These are phyloP conservation scores for Chouioia cunea DNA, from an alignment of 2,888 invertebrate species.

Conservation along the genomic window DNA sequence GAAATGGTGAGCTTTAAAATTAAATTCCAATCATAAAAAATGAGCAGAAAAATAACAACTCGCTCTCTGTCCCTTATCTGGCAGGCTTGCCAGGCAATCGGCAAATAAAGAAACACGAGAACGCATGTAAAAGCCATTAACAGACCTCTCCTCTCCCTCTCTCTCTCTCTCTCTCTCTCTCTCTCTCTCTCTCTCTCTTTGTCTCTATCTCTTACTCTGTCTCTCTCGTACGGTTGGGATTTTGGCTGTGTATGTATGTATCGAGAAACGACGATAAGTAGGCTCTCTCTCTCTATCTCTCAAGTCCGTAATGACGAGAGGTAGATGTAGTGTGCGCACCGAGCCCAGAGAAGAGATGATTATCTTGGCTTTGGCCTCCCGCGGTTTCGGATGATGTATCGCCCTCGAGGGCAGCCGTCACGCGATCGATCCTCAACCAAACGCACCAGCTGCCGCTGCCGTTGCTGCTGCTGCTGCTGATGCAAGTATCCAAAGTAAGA, in stretches of 20 bases:
- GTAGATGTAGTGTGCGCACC: conserved; percentile 27
- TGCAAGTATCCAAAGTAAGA: too few relatives aligned
- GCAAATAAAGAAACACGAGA: conserved; percentile 9
- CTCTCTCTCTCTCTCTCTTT: background rate
- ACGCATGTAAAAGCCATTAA: conserved; percentile 47
- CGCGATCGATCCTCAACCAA: conserved; percentile 41
- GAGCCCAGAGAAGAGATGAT: conserved; percentile 57
- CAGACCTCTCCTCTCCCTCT: conserved; percentile 6
- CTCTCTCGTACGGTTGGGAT: conserved; percentile 13
- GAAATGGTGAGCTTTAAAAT: conserved; percentile 41
- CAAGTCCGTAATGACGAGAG: conserved; percentile 58
- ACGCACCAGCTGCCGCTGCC: background rate
- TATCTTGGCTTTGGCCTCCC: conserved; percentile 60
- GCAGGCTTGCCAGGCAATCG: background rate
- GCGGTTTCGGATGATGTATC: conserved; percentile 66
- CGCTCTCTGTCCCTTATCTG: conserved; percentile 27
- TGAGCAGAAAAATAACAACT: conserved; percentile 44
- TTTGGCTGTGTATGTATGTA: conserved; percentile 12
- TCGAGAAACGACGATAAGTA: conserved; percentile 7
- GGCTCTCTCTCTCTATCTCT: too few relatives aligned
- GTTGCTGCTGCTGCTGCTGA: too few relatives aligned
- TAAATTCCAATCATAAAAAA: conserved; percentile 48
- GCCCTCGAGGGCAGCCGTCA: conserved; percentile 59
- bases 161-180: background rate
- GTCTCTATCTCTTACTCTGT: too few relatives aligned